A percentile compares a stretch with the other conserved stretches of the same genome.
Conservation (phyloP, 1,140 invertebrate species). For the Ceratosolen fusciceps region DNA sequence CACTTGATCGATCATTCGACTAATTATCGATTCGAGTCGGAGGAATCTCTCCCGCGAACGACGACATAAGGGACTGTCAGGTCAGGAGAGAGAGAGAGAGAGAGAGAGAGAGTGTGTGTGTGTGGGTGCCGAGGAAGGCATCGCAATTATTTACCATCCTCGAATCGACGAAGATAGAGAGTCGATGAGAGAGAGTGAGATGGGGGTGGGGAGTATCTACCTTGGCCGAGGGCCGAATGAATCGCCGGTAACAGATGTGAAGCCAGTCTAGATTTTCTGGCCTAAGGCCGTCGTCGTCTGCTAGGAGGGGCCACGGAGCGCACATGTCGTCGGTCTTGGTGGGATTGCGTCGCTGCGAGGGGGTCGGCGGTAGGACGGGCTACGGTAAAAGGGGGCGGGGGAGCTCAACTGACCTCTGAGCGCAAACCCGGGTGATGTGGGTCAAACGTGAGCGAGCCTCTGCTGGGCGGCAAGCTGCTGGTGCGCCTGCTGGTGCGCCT, state of each 20-base stretch:
- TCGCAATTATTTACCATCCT: too few species aligned
- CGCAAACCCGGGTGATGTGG: too few species aligned
- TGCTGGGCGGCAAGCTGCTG: constrained; percentile 30
- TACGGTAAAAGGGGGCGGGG: too few species aligned
- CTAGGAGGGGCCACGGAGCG: background rate
- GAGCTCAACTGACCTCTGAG: too few species aligned
- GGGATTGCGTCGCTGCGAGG: background rate
- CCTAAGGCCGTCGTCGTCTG: background rate
- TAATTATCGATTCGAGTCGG: background rate
- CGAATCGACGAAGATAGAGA: too few species aligned
- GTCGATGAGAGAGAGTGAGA: too few species aligned
- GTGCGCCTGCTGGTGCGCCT: constrained; percentile 23
- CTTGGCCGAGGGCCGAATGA: too few species aligned
- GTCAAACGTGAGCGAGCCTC: constrained; percentile 59
- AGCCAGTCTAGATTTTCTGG: background rate
- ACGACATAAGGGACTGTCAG: background rate
- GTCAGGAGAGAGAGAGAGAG: too few species aligned
- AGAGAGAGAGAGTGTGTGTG: too few species aligned
- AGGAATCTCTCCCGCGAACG: background rate
- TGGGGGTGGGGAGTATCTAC: too few species aligned
- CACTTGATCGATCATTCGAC: background rate
- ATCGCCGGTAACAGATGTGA: background rate
- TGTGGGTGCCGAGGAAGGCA: too few species aligned
- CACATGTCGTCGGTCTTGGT: constrained; percentile 13
- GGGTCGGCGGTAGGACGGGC: too few species aligned